Conservation (phyloP, 2,888 invertebrate species). For the Eristalis arbustorum region DNA sequence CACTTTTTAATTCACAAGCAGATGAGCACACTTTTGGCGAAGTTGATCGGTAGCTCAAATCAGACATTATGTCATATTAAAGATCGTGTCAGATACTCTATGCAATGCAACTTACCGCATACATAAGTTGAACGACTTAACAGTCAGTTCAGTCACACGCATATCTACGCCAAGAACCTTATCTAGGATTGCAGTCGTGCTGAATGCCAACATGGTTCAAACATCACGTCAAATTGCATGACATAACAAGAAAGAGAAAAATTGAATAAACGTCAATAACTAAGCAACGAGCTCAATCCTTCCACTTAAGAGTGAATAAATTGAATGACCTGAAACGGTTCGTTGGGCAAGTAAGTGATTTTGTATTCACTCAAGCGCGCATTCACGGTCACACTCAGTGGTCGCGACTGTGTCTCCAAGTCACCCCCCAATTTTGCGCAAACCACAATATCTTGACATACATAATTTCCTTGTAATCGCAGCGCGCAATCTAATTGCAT, state of each 20-base stretch:
- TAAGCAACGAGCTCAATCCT: conserved; percentile 6
- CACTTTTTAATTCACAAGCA: too few relatives aligned
- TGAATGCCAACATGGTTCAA: background rate
- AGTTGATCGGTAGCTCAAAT: too few relatives aligned
- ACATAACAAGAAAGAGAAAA: background rate
- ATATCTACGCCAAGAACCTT: too few relatives aligned
- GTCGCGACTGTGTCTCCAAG: conserved; percentile 51
- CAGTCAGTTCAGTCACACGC: background rate
- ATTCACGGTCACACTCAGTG: conserved; percentile 64
- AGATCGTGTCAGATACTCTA: background rate
- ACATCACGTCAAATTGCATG: background rate
- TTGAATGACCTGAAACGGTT: conserved; percentile 46
- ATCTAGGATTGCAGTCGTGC: too few relatives aligned
- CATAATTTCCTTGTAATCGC: conserved; percentile 33
- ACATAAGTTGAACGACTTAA: background rate
- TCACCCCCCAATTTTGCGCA: conserved; percentile 56
- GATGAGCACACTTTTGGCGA: too few relatives aligned
- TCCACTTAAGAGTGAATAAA: conserved; percentile 32
- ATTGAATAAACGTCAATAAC: conserved; percentile 21
- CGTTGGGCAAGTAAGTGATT: conserved; percentile 56
- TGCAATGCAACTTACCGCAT: background rate
- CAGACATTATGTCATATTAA: too few relatives aligned
- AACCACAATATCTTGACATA: conserved; percentile 14
- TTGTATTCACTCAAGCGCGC: conserved; percentile 55
- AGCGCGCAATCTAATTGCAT: conserved; percentile 46